phyloP scores from a whole-genome alignment of 37 sponge, comb jelly and placozoan genomes.

The Cliona cf. orientalis region DNA sequence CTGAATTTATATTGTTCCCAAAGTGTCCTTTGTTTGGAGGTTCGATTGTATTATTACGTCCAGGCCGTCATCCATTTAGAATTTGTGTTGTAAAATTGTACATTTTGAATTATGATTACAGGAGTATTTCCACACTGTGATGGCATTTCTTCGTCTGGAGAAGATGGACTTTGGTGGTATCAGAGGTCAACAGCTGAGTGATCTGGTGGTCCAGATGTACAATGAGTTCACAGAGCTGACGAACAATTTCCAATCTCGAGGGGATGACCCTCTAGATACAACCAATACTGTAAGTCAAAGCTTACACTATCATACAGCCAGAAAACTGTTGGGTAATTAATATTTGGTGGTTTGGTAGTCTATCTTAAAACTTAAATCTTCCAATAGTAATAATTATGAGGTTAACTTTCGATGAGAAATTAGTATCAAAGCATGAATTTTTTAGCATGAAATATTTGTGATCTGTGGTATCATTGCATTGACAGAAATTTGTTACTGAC shows the following conservation, averaged over 20 bases:
- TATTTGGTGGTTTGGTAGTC: too few relatives aligned
- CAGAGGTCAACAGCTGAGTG: conserved; percentile 78
- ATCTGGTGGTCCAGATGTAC: conserved; percentile 77
- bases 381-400: not conserved
- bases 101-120: conserved; percentile 9
- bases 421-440: not conserved
- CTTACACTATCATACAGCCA: not conserved
- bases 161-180: conserved; percentile 93
- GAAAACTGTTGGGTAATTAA: not conserved
- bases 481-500: conserved; percentile 79
- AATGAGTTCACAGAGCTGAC: conserved; percentile 82
- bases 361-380: not conserved
- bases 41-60: too few relatives aligned
- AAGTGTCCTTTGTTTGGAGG: too few relatives aligned
- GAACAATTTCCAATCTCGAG: conserved; percentile 60
- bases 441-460: not conserved
- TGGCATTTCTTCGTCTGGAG: conserved; percentile 88
- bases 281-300: conserved; percentile 60
- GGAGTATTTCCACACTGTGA: conserved; percentile 78
- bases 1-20: too few relatives aligned
- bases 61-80: too few relatives aligned
- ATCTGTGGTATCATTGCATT: not conserved
- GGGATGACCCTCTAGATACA: conserved; percentile 85
- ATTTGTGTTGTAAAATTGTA: too few relatives aligned
- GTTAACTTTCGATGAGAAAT: not conserved